Evolutionary conservation across 2,797 vertebrate genomes (phyloP).

Genomic region (Microcaecilia unicolor): DNA sequence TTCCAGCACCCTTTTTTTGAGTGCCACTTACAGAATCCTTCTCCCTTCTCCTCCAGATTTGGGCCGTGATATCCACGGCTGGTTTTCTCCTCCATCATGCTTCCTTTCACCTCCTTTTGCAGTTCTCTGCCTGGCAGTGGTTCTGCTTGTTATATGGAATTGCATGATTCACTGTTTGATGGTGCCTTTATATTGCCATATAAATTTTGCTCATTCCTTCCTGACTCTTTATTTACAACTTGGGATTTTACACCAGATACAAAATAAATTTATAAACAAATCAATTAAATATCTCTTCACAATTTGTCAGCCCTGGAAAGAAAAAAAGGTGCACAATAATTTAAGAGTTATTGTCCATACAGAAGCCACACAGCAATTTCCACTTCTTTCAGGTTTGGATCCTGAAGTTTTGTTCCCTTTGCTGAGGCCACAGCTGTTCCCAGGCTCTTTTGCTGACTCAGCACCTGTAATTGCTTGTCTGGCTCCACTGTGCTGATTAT

Average conservation of each 20-base stretch:
- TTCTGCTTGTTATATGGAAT: constrained; percentile 21
- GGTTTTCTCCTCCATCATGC: no score
- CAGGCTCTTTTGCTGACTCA: no score
- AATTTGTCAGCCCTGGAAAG: constrained; percentile 28
- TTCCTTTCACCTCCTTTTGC: neutral
- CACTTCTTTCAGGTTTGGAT: no score
- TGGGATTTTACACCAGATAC: constrained; percentile 29
- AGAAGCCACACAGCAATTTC: neutral
- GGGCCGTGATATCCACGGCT: no score
- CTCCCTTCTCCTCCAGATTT: neutral
- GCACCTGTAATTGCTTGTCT: no score
- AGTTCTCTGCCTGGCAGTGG: constrained; percentile 14
- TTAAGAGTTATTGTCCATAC: constrained; percentile 18
- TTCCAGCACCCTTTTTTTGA: neutral
- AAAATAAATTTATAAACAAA: constrained; percentile 38
- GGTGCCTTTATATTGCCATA: constrained; percentile 33
- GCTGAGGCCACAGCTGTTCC: no score
- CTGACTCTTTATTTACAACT: constrained; percentile 33
- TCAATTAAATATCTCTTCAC: constrained; percentile 38
- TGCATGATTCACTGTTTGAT: constrained; percentile 34
- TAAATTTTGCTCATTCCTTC: constrained; percentile 36
- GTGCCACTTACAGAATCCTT: no score
- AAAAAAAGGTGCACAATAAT: constrained; percentile 27
- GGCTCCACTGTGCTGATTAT: no score
- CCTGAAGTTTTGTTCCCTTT: no score